Percentiles rank a stretch among this genome's conserved stretches.
These are phyloP conservation scores for Petrolisthes manimaculis DNA, from an alignment of 2,888 invertebrate genomes.

Conservation along the genomic window DNA sequence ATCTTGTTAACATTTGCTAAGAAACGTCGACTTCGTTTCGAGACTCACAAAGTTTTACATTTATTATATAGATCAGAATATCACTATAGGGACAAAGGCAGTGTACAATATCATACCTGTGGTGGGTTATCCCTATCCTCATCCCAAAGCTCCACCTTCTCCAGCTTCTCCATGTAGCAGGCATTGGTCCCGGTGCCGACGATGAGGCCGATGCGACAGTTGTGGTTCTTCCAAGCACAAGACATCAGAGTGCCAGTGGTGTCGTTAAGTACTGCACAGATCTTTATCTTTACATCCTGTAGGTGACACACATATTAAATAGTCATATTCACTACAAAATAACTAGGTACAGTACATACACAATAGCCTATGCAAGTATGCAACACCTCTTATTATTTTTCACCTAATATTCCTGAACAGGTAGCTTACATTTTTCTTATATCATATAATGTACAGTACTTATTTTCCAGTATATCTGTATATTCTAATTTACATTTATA, in stretches of 20 bases:
- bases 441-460: no score
- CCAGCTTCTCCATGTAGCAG: constrained; percentile 91
- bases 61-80: background rate
- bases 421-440: no score
- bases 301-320: background rate
- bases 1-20: background rate
- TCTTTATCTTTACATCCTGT: constrained; percentile 90
- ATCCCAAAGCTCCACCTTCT: constrained; percentile 85
- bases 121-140: constrained; percentile 73
- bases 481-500: no score
- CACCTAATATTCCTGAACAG: no score
- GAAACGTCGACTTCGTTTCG: background rate
- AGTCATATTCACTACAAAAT: no score
- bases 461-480: no score
- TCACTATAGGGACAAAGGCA: background rate
- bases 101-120: constrained; percentile 69
- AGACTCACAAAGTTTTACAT: background rate
- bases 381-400: no score
- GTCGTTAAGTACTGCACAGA: constrained; percentile 95
- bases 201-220: constrained; percentile 93
- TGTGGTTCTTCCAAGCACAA: constrained; percentile 95
- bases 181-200: constrained; percentile 96
- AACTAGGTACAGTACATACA: no score
- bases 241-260: constrained; percentile 98
- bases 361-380: no score